These are phyloP conservation scores for Lucifuga dentata DNA, from an alignment of 2,113 vertebrate species.

Conservation along the genomic window DNA sequence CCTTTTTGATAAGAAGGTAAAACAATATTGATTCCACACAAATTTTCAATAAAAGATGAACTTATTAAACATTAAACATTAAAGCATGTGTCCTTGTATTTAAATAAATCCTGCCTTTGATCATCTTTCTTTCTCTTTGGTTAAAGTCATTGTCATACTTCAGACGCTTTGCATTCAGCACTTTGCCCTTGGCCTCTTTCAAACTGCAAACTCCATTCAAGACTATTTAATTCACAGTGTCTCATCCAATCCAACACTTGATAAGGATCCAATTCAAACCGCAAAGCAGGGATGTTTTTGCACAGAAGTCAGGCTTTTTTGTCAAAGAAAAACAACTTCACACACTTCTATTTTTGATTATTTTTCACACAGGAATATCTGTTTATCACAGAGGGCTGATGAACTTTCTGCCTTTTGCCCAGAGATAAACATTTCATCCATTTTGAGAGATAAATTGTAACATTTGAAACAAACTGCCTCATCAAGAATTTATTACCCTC, in stretches of 20 bases:
- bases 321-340: slow-evolving; percentile 45
- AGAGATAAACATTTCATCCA: slow-evolving; percentile 47
- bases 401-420: slow-evolving; percentile 14
- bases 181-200: slow-evolving; percentile 58
- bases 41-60: slow-evolving; percentile 75
- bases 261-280: slow-evolving; percentile 55
- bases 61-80: slow-evolving; percentile 71
- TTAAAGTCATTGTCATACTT: slow-evolving; percentile 65
- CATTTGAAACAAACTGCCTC: slow-evolving; percentile 28
- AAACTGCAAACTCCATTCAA: slow-evolving; percentile 48
- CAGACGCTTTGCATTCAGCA: slow-evolving; percentile 54
- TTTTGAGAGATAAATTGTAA: slow-evolving; percentile 36
- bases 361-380: slow-evolving; percentile 24
- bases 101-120: slow-evolving; percentile 71
- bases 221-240: slow-evolving; percentile 61
- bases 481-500: slow-evolving; percentile 4
- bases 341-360: slow-evolving; percentile 28
- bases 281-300: slow-evolving; percentile 28
- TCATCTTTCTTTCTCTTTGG: slow-evolving; percentile 60
- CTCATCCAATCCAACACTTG: slow-evolving; percentile 55
- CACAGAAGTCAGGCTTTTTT: slow-evolving; percentile 29
- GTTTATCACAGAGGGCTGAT: slow-evolving; percentile 15
- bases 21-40: slow-evolving; percentile 65
- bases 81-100: slow-evolving; percentile 64
- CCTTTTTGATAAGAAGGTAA: slow-evolving; percentile 67